Conservation (phyloP, 2,888 invertebrate species). For the Gymnocheta viridis region DNA sequence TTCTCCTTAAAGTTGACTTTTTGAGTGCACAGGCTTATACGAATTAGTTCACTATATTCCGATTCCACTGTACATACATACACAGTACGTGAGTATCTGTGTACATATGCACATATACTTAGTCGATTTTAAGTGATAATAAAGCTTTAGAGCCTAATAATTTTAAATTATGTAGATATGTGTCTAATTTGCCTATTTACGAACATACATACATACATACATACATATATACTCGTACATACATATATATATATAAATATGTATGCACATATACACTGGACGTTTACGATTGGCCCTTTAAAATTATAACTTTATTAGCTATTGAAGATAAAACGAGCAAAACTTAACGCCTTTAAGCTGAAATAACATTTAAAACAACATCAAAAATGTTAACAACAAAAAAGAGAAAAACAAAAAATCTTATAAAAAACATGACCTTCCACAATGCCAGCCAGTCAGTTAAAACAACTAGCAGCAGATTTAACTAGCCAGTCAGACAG, state of each 20-base stretch:
- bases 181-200: not conserved
- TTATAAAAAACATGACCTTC: constrained; percentile 79
- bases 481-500: constrained; percentile 18
- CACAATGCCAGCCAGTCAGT: constrained; percentile 80
- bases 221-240: not conserved
- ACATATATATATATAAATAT: not conserved
- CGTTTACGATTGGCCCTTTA: not conserved
- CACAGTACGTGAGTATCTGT: too few relatives aligned
- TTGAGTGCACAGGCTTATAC: too few relatives aligned
- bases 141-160: not conserved
- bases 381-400: constrained; percentile 13
- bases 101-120: too few relatives aligned
- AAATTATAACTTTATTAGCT: constrained; percentile 39
- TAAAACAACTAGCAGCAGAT: constrained; percentile 70
- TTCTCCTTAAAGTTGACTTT: too few relatives aligned
- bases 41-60: too few relatives aligned
- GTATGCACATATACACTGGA: not conserved
- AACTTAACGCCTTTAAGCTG: constrained; percentile 23
- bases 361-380: constrained; percentile 37
- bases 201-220: not conserved
- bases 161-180: not conserved
- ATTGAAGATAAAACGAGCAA: constrained; percentile 23
- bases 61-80: too few relatives aligned
- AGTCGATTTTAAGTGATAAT: too few relatives aligned
- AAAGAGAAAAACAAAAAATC: constrained; percentile 30